phyloP scores from a whole-genome alignment of 2,888 invertebrate species.

The Oscheius sp. region DNA sequence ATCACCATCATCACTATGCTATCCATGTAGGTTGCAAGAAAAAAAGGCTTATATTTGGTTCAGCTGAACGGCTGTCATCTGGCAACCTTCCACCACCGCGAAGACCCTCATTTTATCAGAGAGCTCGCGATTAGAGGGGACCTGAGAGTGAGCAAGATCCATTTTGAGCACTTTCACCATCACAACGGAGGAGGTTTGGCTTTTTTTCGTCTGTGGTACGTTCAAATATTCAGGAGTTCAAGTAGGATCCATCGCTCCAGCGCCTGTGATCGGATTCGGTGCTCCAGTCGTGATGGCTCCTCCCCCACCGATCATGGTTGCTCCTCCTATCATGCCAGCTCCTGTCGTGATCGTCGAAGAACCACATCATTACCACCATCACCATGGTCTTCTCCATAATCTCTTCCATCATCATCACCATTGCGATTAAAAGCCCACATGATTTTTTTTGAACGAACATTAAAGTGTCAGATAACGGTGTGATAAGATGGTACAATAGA shows the following conservation, averaged over 20 bases:
- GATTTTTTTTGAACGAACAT: too few species aligned
- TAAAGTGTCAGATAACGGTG: too few species aligned
- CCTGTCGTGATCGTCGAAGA: slow-evolving; percentile 13
- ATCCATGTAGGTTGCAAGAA: background rate
- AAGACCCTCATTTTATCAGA: slow-evolving; percentile 31
- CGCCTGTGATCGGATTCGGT: slow-evolving; percentile 4
- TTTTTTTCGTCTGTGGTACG: too few species aligned
- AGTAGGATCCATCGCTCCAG: slow-evolving; percentile 15
- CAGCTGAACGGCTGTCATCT: slow-evolving; percentile 32
- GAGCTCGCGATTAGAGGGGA: slow-evolving; percentile 31
- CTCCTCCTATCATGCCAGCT: slow-evolving; percentile 18
- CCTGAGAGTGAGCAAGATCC: slow-evolving; percentile 33
- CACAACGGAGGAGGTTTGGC: slow-evolving; percentile 40
- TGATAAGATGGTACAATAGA: too few species aligned
- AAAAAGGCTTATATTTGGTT: background rate
- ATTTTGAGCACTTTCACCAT: slow-evolving; percentile 40
- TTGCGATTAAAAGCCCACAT: background rate
- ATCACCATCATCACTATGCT: slow-evolving; percentile 27
- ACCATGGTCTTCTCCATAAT: slow-evolving; percentile 16
- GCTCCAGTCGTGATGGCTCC: slow-evolving; percentile 13
- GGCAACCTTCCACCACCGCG: slow-evolving; percentile 37
- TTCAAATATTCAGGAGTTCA: slow-evolving; percentile 5
- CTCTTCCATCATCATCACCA: slow-evolving; percentile 15
- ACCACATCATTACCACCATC: slow-evolving; percentile 24
- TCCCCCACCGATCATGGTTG: slow-evolving; percentile 8